A percentile compares a stretch with the other conserved stretches of the same genome.
Evolutionary conservation across 2,888 invertebrate species (phyloP).

Genomic region (Alviniconcha strummeri): DNA sequence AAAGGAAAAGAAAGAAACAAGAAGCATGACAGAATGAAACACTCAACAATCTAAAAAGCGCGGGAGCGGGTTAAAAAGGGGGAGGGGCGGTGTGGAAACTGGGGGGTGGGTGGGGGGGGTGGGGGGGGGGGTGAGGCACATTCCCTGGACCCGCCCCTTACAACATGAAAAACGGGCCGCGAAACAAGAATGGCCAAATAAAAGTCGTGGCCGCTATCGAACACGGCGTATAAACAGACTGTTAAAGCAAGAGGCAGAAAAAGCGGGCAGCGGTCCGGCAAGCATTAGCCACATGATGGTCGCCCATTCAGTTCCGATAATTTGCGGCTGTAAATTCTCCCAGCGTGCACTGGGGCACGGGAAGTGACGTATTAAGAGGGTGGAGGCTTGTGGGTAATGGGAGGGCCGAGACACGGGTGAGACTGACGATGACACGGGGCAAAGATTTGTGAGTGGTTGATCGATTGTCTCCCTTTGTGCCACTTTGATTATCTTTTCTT

Average conservation of each 20-base stretch:
- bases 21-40: too few species aligned
- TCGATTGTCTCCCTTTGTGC: conserved; percentile 11
- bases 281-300: not conserved
- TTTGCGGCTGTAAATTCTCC: conserved; percentile 32
- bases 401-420: conserved; percentile 9
- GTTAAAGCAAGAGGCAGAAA: conserved; percentile 20
- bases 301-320: conserved; percentile 18
- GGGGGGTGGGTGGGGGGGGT: too few species aligned
- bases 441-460: conserved; percentile 26
- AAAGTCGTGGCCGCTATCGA: not conserved
- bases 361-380: conserved; percentile 23
- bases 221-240: conserved; percentile 1
- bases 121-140: too few species aligned
- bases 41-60: too few species aligned
- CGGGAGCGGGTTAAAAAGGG: too few species aligned
- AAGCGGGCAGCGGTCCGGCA: not conserved
- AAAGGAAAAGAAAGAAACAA: too few species aligned
- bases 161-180: not conserved
- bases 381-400: conserved; percentile 24
- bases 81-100: too few species aligned
- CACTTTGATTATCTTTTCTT: not conserved
- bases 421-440: conserved; percentile 18
- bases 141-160: too few species aligned
- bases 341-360: conserved; percentile 19
- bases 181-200: not conserved